phyloP scores from a whole-genome alignment of 2,113 vertebrate species.

The Tursiops truncatus region DNA sequence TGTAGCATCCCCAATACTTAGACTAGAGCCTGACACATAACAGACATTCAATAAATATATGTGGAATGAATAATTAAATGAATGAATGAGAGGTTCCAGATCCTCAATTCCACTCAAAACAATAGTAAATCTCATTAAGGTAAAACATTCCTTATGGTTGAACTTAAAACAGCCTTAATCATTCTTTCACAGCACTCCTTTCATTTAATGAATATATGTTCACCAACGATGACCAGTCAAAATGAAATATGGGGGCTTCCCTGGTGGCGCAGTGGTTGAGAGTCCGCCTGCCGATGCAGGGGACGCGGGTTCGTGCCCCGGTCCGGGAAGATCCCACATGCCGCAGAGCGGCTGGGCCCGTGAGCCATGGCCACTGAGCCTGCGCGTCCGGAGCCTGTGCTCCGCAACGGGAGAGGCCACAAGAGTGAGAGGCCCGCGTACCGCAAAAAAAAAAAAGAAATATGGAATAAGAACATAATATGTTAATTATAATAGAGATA shows the following conservation, averaged over 20 bases:
- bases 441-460: not conserved
- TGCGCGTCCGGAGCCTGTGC: too few relatives aligned
- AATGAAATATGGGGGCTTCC: not conserved
- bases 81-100: constrained; percentile 23
- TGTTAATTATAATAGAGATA: not conserved
- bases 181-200: not conserved
- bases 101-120: not conserved
- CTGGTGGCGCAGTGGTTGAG: too few relatives aligned
- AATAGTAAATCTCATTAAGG: not conserved
- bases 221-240: not conserved
- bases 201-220: not conserved
- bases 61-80: not conserved
- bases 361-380: too few relatives aligned
- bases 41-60: not conserved
- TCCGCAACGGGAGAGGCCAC: too few relatives aligned
- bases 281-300: too few relatives aligned
- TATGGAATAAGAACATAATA: constrained; percentile 14
- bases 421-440: too few relatives aligned
- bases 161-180: not conserved
- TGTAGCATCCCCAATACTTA: not conserved
- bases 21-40: not conserved
- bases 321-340: too few relatives aligned
- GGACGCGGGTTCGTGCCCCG: too few relatives aligned
- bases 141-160: not conserved
- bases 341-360: too few relatives aligned